phyloP scores from a whole-genome alignment of 2,113 vertebrate species.

The Nothobranchius furzeri region DNA sequence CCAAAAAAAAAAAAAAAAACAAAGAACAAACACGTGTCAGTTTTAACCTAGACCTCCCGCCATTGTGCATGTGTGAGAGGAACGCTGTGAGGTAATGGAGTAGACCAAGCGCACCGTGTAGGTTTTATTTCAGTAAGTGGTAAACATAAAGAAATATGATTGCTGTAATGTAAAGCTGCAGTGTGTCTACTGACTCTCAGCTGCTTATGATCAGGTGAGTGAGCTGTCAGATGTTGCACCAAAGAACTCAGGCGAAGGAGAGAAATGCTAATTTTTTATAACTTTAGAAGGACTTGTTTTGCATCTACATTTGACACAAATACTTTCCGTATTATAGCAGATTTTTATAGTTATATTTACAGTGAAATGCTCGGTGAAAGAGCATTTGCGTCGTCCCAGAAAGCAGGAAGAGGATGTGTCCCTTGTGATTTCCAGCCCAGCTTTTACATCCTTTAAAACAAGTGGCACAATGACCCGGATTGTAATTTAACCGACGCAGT shows the following conservation, averaged over 20 bases:
- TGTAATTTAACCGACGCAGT: conserved; percentile 43
- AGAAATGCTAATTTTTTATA: not conserved
- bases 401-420: not conserved
- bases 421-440: not conserved
- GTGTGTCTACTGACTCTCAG: not conserved
- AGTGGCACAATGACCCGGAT: conserved; percentile 64
- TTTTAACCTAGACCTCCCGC: not conserved
- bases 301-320: no score
- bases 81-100: not conserved
- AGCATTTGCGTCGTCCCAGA: no score
- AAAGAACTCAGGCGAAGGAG: not conserved
- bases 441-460: conserved; percentile 26
- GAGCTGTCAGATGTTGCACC: not conserved
- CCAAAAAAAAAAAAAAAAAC: not conserved
- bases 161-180: not conserved
- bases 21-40: no score
- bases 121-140: not conserved
- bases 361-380: no score
- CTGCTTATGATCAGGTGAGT: not conserved
- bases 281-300: no score
- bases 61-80: no score
- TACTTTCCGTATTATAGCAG: no score
- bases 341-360: no score
- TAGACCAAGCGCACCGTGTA: not conserved
- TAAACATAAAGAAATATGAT: not conserved